A percentile compares a stretch with the other conserved stretches of the same genome.
Conservation (phyloP, 2,113 vertebrate species). For the Thunnus thynnus region DNA sequence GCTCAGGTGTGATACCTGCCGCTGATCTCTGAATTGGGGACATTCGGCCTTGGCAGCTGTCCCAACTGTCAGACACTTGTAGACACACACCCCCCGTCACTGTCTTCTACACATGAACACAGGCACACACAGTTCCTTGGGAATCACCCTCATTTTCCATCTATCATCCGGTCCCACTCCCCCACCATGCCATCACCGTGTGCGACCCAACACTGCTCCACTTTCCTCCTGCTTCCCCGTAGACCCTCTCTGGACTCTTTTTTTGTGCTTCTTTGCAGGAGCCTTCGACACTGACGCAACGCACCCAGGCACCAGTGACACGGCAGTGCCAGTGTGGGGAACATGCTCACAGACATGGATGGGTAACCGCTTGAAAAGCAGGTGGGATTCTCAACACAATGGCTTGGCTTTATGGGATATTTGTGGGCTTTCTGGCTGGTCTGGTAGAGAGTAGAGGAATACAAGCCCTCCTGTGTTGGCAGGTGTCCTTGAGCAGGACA, state of each 20-base stretch:
- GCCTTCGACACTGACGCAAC: slow-evolving; percentile 32
- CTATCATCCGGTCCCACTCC: slow-evolving; percentile 49
- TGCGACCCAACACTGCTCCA: slow-evolving; percentile 65
- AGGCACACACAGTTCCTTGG: slow-evolving; percentile 34
- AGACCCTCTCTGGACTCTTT: slow-evolving; percentile 37
- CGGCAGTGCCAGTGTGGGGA: slow-evolving; percentile 4
- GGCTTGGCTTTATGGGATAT: slow-evolving; percentile 51
- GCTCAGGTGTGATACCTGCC: slow-evolving; percentile 44
- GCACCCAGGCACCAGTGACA: slow-evolving; percentile 8
- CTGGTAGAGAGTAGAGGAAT: slow-evolving; percentile 18
- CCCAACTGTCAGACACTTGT: slow-evolving; percentile 14
- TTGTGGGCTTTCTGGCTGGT: slow-evolving; percentile 35
- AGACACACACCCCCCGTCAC: slow-evolving; percentile 6
- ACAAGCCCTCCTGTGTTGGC: slow-evolving; percentile 40
- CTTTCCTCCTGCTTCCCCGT: slow-evolving; percentile 56
- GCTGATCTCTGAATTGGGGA: slow-evolving; percentile 47
- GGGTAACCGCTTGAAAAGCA: slow-evolving; percentile 59
- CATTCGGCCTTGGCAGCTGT: slow-evolving; percentile 25
- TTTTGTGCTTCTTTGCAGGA: slow-evolving; percentile 22
- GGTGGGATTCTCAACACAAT: slow-evolving; percentile 51
- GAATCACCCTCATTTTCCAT: slow-evolving; percentile 69
- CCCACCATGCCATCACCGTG: not conserved
- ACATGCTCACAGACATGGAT: slow-evolving; percentile 65
- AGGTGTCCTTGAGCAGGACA: slow-evolving; percentile 50
- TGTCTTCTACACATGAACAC: slow-evolving; percentile 19